A percentile compares a stretch with the other conserved stretches of the same genome.
Evolutionary conservation across 1,140 invertebrate genomes (phyloP).

Genomic region (Bombus vancouverensis): DNA sequence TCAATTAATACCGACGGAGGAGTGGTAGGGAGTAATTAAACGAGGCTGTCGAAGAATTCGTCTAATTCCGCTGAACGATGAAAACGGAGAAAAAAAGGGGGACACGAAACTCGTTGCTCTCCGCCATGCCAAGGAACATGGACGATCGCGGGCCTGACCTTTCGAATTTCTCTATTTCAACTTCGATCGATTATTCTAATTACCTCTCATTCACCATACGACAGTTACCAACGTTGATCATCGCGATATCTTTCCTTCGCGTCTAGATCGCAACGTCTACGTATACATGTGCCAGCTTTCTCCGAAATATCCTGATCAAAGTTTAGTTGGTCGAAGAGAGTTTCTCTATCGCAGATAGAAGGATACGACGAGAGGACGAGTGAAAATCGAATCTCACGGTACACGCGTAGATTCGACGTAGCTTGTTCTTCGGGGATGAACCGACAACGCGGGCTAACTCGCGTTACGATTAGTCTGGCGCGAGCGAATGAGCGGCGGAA

Average conservation of each 20-base stretch:
- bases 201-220: too few relatives aligned
- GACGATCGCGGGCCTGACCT: slow-evolving; percentile 14
- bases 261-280: neutral
- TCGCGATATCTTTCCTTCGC: neutral
- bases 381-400: neutral
- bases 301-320: neutral
- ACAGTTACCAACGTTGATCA: neutral
- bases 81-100: neutral
- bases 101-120: slow-evolving; percentile 19
- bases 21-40: slow-evolving; percentile 32
- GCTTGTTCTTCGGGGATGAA: neutral
- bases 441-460: neutral
- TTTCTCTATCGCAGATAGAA: neutral
- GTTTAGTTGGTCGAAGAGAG: neutral
- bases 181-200: neutral
- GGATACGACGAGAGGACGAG: neutral
- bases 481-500: neutral
- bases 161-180: neutral
- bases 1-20: slow-evolving; percentile 46
- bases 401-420: neutral
- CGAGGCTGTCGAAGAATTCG: slow-evolving; percentile 32
- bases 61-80: slow-evolving; percentile 33
- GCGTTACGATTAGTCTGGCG: slow-evolving; percentile 12
- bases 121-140: neutral
- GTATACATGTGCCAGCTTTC: neutral